phyloP scores from a whole-genome alignment of 2,113 vertebrate species.

The Lamprologus lemairii region DNA sequence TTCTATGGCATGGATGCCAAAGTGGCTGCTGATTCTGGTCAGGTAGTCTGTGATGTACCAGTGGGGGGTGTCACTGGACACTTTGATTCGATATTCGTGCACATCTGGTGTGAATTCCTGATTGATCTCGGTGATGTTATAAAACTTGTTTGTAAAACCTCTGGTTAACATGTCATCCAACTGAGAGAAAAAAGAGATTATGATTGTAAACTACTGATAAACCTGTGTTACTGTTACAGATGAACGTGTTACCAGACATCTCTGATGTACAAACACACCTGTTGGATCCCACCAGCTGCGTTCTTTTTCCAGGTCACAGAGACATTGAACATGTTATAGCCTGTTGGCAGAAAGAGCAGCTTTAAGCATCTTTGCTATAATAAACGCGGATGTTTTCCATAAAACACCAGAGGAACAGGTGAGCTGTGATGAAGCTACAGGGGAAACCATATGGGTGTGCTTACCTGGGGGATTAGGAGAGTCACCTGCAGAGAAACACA shows the following conservation, averaged over 20 bases:
- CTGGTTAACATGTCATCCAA: constrained; percentile 53
- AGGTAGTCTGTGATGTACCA: constrained; percentile 79
- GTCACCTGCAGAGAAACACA: constrained; percentile 62
- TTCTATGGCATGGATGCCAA: constrained; percentile 38
- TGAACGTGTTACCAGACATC: neutral
- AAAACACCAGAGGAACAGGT: neutral
- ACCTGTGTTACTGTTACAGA: neutral
- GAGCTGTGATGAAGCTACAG: neutral
- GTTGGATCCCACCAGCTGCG: constrained; percentile 19
- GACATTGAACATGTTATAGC: constrained; percentile 74
- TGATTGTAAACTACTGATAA: neutral
- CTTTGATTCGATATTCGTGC: constrained; percentile 67
- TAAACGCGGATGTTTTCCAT: neutral
- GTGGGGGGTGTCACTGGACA: constrained; percentile 78
- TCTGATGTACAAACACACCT: constrained; percentile 38
- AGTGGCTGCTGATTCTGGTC: constrained; percentile 55
- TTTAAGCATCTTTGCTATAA: neutral
- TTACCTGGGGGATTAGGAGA: constrained; percentile 77
- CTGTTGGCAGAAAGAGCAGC: constrained; percentile 34
- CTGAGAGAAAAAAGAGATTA: constrained; percentile 25
- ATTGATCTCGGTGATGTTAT: constrained; percentile 50
- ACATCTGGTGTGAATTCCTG: neutral
- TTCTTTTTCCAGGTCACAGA: constrained; percentile 61
- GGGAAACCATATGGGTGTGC: neutral
- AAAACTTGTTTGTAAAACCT: constrained; percentile 78